These are phyloP conservation scores for Acipenser ruthenus DNA, from an alignment of 2,797 vertebrate genomes.

Conservation along the genomic window DNA sequence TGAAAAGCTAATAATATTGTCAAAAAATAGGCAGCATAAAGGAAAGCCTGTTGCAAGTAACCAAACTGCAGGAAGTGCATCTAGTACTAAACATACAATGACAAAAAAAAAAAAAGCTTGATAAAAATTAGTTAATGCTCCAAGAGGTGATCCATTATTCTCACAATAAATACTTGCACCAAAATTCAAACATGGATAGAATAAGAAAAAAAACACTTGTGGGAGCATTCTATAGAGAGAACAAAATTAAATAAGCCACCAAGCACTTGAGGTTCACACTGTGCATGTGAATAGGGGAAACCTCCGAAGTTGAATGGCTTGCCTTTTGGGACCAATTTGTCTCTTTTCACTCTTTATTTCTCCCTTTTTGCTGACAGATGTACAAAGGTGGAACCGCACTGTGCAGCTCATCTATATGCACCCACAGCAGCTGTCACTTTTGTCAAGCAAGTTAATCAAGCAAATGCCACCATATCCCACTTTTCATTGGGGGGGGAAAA, in stretches of 20 bases:
- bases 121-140: conserved; percentile 71
- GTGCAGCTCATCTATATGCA: conserved; percentile 94
- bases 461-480: conserved; percentile 99
- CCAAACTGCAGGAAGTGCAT: conserved; percentile 65
- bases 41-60: conserved; percentile 60
- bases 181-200: conserved; percentile 68
- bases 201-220: conserved; percentile 98
- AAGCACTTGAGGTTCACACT: conserved; percentile 96
- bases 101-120: conserved; percentile 58
- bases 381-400: conserved; percentile 99
- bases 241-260: conserved; percentile 99
- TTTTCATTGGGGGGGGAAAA: conserved; percentile 65
- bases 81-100: conserved; percentile 71
- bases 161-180: conserved; percentile 78
- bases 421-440: conserved; percentile 99
- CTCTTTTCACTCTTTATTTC: conserved; percentile 97
- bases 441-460: conserved; percentile 99
- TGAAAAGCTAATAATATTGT: conserved; percentile 32
- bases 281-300: conserved; percentile 98
- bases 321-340: conserved; percentile 99
- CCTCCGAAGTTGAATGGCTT: conserved; percentile 97
- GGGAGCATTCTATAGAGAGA: conserved; percentile 90
- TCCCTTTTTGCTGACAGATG: conserved; percentile 97
- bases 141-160: conserved; percentile 80
- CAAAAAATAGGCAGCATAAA: conserved; percentile 13